Base-by-base conservation (phyloP, 2,797 vertebrate genomes). In the Carapus acus region DNA sequence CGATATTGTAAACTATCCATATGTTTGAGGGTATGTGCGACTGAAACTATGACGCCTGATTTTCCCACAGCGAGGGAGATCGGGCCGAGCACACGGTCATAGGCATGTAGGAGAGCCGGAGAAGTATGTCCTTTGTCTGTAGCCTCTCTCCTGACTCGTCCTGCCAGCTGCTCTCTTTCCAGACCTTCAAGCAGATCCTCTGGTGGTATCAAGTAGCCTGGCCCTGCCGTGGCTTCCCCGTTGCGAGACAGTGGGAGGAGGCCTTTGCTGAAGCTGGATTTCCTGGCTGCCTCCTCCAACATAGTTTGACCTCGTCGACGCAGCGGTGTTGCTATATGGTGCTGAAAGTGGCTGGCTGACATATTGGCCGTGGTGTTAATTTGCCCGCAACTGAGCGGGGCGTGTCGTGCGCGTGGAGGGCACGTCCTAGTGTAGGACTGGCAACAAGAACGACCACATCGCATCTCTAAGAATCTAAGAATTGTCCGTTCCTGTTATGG, bases 111-210 rank as follows among this genome's bases (percentile, higher is more conserved):
- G 46, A 56, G 55, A 24, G 46, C 16, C 59, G 43, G 54, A 61
- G 55, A n/a, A n/a, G 16, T 65, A 62, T 84, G 78, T 79, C 79
- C 74, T 82, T 73, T 71, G 69, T 78, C 67, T 76, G 49, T 65
- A 22, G 68, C 56, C 75, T 73, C 74, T 62, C 54, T 61, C 48
- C 69, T 88, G 80, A 86, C 81, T 74, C 63, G 43, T 36, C 43
- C 74, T 64, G 73, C 77, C 82, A 85, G 80, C 83, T 81, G 81
- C 76, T 74, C 17, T 82, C 66, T 69, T 76, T 58, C 62, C 67
- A 79, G 67, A 73, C 62, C 57, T 50, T 77, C 46, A 65, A 77
- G 70, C 69, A 66, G 74, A 79, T 79, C 76, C 78, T 68, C 56
- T 71, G 59, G 24, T 58, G 54, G 73, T 82, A 71, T 88, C 82